Evolutionary conservation across 2,888 invertebrate species (phyloP).

Genomic region (Conchocele bisecta): DNA sequence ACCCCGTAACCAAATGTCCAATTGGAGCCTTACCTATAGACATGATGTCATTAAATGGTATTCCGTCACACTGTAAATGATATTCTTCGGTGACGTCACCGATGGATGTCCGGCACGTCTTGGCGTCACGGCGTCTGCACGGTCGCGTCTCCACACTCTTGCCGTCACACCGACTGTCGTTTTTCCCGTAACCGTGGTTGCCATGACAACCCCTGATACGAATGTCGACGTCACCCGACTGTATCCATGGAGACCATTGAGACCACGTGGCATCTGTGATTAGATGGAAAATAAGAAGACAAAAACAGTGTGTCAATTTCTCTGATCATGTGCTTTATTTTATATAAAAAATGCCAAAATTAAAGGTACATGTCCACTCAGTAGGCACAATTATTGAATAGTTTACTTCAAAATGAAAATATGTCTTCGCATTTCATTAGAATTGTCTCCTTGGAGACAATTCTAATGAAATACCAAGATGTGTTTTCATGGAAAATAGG

Average conservation of each 20-base stretch:
- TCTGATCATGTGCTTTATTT: no score
- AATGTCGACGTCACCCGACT: constrained; percentile 64
- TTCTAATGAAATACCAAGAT: no score
- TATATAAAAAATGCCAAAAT: no score
- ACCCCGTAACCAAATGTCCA: no score
- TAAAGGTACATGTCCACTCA: no score
- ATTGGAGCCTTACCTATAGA: constrained; percentile 39
- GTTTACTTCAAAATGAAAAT: no score
- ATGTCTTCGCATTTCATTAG: no score
- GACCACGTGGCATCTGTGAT: constrained; percentile 59
- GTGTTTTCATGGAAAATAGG: no score
- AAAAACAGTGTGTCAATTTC: no score
- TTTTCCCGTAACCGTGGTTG: constrained; percentile 13
- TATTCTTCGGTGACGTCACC: constrained; percentile 38
- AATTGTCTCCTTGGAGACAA: no score
- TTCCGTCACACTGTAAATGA: constrained; percentile 58
- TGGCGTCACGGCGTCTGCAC: constrained; percentile 29
- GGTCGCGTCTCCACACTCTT: constrained; percentile 38
- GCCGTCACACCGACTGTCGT: constrained; percentile 27
- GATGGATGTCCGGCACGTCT: constrained; percentile 24
- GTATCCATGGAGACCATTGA: constrained; percentile 71
- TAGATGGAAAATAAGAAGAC: no score
- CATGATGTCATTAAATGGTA: constrained; percentile 57
- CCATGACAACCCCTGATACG: constrained; percentile 63
- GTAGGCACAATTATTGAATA: no score